phyloP scores from a whole-genome alignment of 2,113 vertebrate genomes.

The Malurus elegans region DNA sequence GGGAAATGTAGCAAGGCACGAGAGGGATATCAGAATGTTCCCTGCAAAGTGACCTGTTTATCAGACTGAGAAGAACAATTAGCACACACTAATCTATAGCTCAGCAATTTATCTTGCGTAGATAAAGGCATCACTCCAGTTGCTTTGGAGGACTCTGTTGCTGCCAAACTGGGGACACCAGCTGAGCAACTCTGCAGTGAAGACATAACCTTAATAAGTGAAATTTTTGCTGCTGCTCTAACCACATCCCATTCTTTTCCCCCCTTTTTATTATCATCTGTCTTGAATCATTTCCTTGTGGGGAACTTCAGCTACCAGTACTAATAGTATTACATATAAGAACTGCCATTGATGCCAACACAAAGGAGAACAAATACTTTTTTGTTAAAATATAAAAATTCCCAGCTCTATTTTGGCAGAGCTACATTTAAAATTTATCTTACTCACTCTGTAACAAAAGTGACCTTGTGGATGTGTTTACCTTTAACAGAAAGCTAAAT shows the following conservation, averaged over 20 bases:
- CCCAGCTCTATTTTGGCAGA: constrained; percentile 34
- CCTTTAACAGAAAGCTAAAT: constrained; percentile 57
- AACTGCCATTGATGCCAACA: constrained; percentile 2
- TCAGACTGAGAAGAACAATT: neutral
- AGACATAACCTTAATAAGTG: neutral
- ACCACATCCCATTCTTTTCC: neutral
- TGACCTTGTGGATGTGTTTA: neutral
- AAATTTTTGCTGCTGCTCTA: neutral
- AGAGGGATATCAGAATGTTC: neutral
- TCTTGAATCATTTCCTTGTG: constrained; percentile 67
- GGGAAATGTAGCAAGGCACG: neutral
- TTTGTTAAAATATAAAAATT: constrained; percentile 50
- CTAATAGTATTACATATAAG: constrained; percentile 51
- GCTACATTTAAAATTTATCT: constrained; percentile 33
- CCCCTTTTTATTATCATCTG: constrained; percentile 66
- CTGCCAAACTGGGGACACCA: neutral
- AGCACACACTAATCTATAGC: neutral
- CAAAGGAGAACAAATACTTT: constrained; percentile 48
- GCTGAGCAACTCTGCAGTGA: neutral
- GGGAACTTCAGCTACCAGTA: constrained; percentile 63
- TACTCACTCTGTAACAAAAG: constrained; percentile 34
- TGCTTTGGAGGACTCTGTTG: neutral
- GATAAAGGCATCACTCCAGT: neutral
- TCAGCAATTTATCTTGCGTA: neutral
- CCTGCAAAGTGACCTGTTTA: neutral